phyloP scores from a whole-genome alignment of 2,888 invertebrate species.

The Sacculina carcini region DNA sequence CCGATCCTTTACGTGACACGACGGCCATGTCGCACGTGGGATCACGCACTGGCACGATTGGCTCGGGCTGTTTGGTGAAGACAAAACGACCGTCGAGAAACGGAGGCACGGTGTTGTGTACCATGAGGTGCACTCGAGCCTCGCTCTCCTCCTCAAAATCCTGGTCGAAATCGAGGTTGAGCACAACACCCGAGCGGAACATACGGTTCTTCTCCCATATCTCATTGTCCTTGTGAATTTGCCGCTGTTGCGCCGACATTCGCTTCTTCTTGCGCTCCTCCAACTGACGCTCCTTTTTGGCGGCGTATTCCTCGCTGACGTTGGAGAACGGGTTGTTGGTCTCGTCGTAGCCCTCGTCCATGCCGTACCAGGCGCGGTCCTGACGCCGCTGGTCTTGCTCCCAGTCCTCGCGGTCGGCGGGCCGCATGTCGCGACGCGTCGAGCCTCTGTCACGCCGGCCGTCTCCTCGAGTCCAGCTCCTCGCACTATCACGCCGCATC shows the following conservation, averaged over 20 bases:
- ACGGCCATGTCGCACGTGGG: constrained; percentile 94
- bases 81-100: constrained; percentile 95
- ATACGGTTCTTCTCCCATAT: constrained; percentile 96
- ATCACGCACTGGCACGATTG: constrained; percentile 84
- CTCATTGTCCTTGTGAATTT: constrained; percentile 94
- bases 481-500: constrained; percentile 40
- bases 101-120: constrained; percentile 94
- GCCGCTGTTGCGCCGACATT: constrained; percentile 80
- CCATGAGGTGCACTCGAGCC: constrained; percentile 77
- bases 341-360: constrained; percentile 47
- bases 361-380: constrained; percentile 66
- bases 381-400: constrained; percentile 66
- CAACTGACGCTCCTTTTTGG: constrained; percentile 72
- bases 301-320: constrained; percentile 69
- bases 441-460: constrained; percentile 12
- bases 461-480: too few relatives aligned
- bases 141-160: constrained; percentile 88
- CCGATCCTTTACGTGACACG: constrained; percentile 64
- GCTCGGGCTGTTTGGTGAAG: constrained; percentile 96
- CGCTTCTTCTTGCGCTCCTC: constrained; percentile 28
- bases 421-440: constrained; percentile 30
- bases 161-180: constrained; percentile 58
- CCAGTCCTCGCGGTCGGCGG: constrained; percentile 55
- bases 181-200: constrained; percentile 51
- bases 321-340: constrained; percentile 65